Evolutionary conservation across 2,888 invertebrate species (phyloP).

Genomic region (Acanthococcus lagerstroemiae): DNA sequence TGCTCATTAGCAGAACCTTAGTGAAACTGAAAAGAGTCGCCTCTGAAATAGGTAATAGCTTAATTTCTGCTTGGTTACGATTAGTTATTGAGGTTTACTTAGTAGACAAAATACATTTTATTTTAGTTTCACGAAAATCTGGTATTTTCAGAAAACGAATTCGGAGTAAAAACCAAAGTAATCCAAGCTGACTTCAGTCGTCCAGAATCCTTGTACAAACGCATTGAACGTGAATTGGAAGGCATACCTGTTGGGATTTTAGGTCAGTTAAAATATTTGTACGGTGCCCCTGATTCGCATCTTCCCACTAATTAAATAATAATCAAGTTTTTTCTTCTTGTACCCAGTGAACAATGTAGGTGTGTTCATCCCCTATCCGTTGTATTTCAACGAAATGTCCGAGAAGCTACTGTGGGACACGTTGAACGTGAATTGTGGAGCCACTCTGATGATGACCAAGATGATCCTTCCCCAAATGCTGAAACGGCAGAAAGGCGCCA

Average conservation of each 20-base stretch:
- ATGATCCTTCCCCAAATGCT: constrained; percentile 70
- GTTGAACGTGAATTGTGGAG: constrained; percentile 76
- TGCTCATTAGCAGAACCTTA: constrained; percentile 66
- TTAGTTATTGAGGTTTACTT: background rate
- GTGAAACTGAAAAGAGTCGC: constrained; percentile 63
- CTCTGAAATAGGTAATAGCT: constrained; percentile 56
- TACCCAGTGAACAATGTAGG: constrained; percentile 97
- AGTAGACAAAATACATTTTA: background rate
- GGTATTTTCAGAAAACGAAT: constrained; percentile 44
- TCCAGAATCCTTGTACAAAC: constrained; percentile 60
- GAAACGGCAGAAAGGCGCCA: constrained; percentile 61
- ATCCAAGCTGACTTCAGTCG: constrained; percentile 69
- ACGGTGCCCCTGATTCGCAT: too few relatives aligned
- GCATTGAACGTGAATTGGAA: constrained; percentile 58
- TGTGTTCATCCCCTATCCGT: constrained; percentile 71
- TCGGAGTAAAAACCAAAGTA: constrained; percentile 58
- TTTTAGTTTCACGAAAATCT: background rate
- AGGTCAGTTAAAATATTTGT: constrained; percentile 53
- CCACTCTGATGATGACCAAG: constrained; percentile 72
- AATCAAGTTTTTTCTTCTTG: too few relatives aligned
- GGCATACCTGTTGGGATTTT: constrained; percentile 73
- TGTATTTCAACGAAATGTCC: constrained; percentile 64
- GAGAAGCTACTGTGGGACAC: constrained; percentile 66
- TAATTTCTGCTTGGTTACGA: too few relatives aligned
- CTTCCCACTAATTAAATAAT: too few relatives aligned